phyloP scores from a whole-genome alignment of 2,888 invertebrate species.

The Erebia epiphron region DNA sequence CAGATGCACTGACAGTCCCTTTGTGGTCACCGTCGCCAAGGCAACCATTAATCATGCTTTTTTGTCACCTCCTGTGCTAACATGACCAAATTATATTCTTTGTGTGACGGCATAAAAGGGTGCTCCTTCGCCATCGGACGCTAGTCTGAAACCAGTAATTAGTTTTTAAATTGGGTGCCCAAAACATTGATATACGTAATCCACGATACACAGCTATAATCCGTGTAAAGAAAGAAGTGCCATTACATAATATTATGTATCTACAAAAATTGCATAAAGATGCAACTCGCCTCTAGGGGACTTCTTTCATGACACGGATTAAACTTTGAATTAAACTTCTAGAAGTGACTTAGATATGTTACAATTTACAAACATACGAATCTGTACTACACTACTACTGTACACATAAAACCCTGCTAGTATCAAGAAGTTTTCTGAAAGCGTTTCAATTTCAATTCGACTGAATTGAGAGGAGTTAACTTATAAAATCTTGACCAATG shows the following conservation, averaged over 20 bases:
- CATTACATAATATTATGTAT: too few species aligned
- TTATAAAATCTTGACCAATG: too few species aligned
- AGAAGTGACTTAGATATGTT: neutral
- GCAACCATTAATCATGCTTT: slow-evolving; percentile 77
- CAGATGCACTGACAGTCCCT: slow-evolving; percentile 60
- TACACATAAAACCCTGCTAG: too few species aligned
- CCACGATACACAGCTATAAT: neutral
- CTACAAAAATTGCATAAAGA: too few species aligned
- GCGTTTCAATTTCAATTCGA: too few species aligned
- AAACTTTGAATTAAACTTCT: neutral
- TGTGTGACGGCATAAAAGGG: slow-evolving; percentile 67
- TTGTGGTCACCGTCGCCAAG: slow-evolving; percentile 59
- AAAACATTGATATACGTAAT: neutral
- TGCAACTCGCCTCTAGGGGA: too few species aligned
- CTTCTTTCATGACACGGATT: too few species aligned
- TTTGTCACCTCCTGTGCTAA: slow-evolving; percentile 75
- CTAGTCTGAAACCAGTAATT: slow-evolving; percentile 76
- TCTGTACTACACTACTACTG: too few species aligned
- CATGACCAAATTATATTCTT: slow-evolving; percentile 77
- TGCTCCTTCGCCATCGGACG: slow-evolving; percentile 67
- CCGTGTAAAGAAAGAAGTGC: too few species aligned
- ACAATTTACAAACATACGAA: too few species aligned
- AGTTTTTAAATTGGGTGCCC: slow-evolving; percentile 79
- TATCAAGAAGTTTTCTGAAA: too few species aligned
- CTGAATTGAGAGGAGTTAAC: too few species aligned